A percentile compares a stretch with the other conserved stretches of the same genome.
Evolutionary conservation across 1,140 invertebrate genomes (phyloP).

Genomic region (Drosophila simulans): DNA sequence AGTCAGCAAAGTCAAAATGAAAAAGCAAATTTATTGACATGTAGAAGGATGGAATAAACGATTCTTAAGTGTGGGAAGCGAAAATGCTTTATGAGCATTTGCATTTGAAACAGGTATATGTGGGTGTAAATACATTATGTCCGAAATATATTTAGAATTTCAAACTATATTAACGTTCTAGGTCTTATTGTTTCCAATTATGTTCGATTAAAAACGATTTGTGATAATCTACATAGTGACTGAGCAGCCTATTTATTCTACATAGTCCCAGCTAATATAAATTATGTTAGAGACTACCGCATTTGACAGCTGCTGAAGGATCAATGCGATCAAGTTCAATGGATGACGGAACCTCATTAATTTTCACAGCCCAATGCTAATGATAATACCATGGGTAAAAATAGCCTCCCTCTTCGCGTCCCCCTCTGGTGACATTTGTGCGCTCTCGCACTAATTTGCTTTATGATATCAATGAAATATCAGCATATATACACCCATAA

Average conservation of each 20-base stretch:
- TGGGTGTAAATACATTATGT: background rate
- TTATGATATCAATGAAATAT: constrained; percentile 78
- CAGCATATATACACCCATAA: constrained; percentile 40
- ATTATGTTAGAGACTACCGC: constrained; percentile 9
- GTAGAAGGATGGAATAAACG: background rate
- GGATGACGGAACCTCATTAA: constrained; percentile 35
- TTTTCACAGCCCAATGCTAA: constrained; percentile 28
- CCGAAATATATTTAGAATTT: background rate
- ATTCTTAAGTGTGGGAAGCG: background rate
- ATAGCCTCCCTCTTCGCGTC: constrained; percentile 18
- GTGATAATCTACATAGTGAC: background rate
- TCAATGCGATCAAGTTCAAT: constrained; percentile 67
- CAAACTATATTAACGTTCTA: background rate
- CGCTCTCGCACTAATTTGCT: constrained; percentile 73
- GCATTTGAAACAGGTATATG: background rate
- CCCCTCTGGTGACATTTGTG: constrained; percentile 50
- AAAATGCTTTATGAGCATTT: background rate
- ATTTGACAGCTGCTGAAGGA: constrained; percentile 52
- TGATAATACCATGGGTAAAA: constrained; percentile 44
- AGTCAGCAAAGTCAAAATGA: background rate
- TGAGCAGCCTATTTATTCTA: background rate
- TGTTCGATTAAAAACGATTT: background rate
- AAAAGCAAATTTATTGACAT: background rate
- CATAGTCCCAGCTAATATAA: background rate
- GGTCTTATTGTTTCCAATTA: background rate